Conservation (phyloP, 2,888 invertebrate species). For the Archaeoteleia sp. region DNA sequence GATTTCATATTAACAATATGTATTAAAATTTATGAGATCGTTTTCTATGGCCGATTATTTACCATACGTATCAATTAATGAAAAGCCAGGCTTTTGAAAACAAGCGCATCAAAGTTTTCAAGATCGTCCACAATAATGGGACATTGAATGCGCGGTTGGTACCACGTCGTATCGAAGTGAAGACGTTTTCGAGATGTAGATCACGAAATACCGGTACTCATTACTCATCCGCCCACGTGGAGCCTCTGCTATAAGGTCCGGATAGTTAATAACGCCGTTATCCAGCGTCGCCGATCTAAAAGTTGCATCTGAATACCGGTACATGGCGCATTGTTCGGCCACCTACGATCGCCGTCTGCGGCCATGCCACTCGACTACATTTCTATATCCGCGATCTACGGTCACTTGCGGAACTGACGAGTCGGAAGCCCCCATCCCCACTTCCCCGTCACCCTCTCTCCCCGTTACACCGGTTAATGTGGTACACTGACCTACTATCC, state of each 20-base stretch:
- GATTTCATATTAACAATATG: too few species aligned
- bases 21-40: too few species aligned
- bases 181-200: slow-evolving; percentile 44
- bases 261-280: slow-evolving; percentile 47
- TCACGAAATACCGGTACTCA: slow-evolving; percentile 42
- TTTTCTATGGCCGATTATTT: too few species aligned
- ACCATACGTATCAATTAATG: too few species aligned
- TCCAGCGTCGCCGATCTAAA: slow-evolving; percentile 43
- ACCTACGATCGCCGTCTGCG: slow-evolving; percentile 51
- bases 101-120: too few species aligned
- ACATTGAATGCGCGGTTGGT: too few species aligned
- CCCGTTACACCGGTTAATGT: slow-evolving; percentile 64
- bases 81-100: too few species aligned
- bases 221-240: slow-evolving; percentile 50
- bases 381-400: slow-evolving; percentile 57
- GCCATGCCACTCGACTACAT: slow-evolving; percentile 38
- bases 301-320: slow-evolving; percentile 51
- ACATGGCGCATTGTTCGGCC: slow-evolving; percentile 49
- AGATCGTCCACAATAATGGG: too few species aligned
- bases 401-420: slow-evolving; percentile 68
- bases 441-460: too few species aligned
- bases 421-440: slow-evolving; percentile 63
- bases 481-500: slow-evolving; percentile 75
- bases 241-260: slow-evolving; percentile 26
- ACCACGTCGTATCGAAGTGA: too few species aligned